Conservation (phyloP, 2,797 vertebrate species). For the Hoplostethus atlanticus region DNA sequence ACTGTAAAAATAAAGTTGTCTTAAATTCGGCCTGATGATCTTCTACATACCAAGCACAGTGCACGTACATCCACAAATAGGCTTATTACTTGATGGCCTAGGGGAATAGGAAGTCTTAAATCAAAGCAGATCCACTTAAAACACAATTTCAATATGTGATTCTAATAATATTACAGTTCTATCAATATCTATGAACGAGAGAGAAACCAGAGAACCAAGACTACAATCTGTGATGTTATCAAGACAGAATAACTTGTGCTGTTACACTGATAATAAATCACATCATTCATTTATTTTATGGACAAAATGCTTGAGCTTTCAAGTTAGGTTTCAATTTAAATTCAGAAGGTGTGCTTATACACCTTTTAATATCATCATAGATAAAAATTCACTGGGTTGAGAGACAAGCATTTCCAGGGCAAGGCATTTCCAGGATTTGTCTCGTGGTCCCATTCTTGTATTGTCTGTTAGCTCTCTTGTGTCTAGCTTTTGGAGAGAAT, state of each 20-base stretch:
- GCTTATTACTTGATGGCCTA: background rate
- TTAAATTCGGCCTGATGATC: too few species aligned
- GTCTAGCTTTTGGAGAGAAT: background rate
- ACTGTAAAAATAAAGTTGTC: too few species aligned
- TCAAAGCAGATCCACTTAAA: background rate
- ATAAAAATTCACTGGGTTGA: too few species aligned
- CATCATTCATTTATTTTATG: background rate
- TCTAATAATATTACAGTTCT: background rate
- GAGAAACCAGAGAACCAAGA: background rate
- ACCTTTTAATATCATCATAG: too few species aligned
- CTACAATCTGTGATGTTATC: background rate
- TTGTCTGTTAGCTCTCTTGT: background rate
- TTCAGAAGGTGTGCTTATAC: too few species aligned
- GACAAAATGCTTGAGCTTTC: too few species aligned
- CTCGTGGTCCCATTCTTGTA: constrained; percentile 18
- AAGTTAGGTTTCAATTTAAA: too few species aligned
- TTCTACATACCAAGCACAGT: background rate
- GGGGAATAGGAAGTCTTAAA: background rate
- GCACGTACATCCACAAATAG: background rate
- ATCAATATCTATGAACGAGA: constrained; percentile 5
- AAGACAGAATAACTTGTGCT: background rate
- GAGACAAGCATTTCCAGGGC: background rate
- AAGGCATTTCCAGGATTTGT: constrained; percentile 16
- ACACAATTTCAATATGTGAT: background rate
- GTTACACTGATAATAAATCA: background rate